Base-by-base conservation (phyloP, 2,797 vertebrate species). In the Mergus octosetaceus region DNA sequence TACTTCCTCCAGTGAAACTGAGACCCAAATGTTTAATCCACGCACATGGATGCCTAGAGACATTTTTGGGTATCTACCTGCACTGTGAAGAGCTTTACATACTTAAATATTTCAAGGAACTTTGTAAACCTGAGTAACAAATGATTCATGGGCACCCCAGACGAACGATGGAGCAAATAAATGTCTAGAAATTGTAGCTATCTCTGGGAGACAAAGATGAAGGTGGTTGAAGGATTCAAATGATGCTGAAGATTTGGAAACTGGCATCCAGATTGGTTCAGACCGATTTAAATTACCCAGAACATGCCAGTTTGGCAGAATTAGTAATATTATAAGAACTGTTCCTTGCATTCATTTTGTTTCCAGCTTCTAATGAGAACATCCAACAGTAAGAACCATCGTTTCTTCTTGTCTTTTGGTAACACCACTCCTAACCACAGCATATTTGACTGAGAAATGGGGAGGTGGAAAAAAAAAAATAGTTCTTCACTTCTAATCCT, bases 41-140 rank as follows among this genome's bases (percentile, higher is more conserved):
- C 51, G 5, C 12, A 5, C 0, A 0, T 32, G 8, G 17, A 8
- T 38, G 5, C 62, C 17, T 24, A 43, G 30, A 45, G 68, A 9
- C 30, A 58, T 14, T 36, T 57, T 28, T 61, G 15, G 2, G 6
- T 83, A 7, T 66, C 27, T 30, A 4, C 24, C 22, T 69, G 53
- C 11, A 11, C 20, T 56, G 57, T 39, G 7, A n/a, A 11, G 30
- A 56, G 27, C 18, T 28, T n/a, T 39, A 22, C 53, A 4, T 43
- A 62, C 17, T 66, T 15, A 87, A 82, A 45, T 53, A 51, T 20
- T 66, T n/a, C 41, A 17, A 36, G 65, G 49, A 69, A 20, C 14
- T 83, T 76, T 21, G 28, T 61, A 58, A 80, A 57, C 9, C 6
- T 21, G 41, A 58, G 57, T 28, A 36, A 21, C 11, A 58, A 61